Percentiles rank a stretch among this genome's conserved stretches.
Conservation (phyloP, 1,140 invertebrate species). For the Conus ventricosus region DNA sequence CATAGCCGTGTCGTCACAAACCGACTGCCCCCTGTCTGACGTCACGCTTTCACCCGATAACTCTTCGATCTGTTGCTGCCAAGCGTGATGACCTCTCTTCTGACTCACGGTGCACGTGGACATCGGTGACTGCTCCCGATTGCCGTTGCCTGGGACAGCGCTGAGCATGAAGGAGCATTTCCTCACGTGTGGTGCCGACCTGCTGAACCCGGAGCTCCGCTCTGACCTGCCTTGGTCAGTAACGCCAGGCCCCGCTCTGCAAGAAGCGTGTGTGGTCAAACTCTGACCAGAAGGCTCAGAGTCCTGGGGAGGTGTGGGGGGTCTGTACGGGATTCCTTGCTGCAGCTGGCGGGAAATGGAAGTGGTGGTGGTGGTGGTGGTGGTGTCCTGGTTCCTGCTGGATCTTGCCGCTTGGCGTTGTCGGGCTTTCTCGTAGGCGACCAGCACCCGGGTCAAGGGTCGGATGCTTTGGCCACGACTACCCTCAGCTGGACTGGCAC, state of each 20-base stretch:
- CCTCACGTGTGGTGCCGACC: neutral
- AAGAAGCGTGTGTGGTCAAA: neutral
- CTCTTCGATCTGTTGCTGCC: neutral
- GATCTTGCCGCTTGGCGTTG: neutral
- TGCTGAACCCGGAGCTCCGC: neutral
- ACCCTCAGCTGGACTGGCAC: neutral
- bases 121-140: neutral
- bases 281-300: neutral
- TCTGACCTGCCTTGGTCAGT: neutral
- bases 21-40: neutral
- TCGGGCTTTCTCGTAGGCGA: conserved; percentile 17
- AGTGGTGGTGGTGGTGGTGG: neutral
- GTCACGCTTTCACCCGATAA: neutral
- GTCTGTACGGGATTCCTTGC: conserved; percentile 19
- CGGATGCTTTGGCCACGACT: neutral
- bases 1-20: neutral
- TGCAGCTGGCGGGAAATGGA: conserved; percentile 21
- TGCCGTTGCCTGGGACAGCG: neutral
- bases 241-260: neutral
- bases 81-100: neutral
- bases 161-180: neutral
- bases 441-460: conserved; percentile 1
- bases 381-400: neutral
- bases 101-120: neutral
- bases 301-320: neutral